Conservation (phyloP, 2,113 vertebrate genomes). For the Cervus canadensis region DNA sequence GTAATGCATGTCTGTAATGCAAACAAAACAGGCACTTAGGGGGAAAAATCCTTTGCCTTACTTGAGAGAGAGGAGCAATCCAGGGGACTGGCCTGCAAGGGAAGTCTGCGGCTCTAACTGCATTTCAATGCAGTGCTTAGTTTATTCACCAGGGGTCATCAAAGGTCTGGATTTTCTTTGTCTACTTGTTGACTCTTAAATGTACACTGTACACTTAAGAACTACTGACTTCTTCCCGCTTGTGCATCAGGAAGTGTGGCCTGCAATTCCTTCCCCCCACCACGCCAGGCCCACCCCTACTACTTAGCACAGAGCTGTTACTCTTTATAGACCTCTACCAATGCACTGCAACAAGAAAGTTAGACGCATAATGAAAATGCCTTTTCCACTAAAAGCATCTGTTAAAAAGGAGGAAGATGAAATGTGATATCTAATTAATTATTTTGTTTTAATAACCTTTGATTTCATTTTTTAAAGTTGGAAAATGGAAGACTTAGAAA, state of each 20-base stretch:
- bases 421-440: background rate
- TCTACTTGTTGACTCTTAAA: slow-evolving; percentile 74
- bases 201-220: slow-evolving; percentile 16
- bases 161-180: slow-evolving; percentile 87
- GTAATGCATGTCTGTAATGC: background rate
- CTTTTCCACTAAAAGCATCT: slow-evolving; percentile 16
- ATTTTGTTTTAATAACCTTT: background rate
- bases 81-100: background rate
- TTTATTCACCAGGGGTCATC: slow-evolving; percentile 91
- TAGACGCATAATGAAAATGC: background rate
- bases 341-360: background rate
- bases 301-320: background rate
- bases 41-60: background rate
- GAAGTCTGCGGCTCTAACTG: slow-evolving; percentile 26
- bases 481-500: background rate
- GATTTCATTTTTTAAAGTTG: background rate
- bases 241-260: background rate
- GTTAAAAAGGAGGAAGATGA: background rate
- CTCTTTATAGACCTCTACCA: slow-evolving; percentile 40
- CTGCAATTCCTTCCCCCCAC: background rate
- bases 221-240: slow-evolving; percentile 35
- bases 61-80: background rate
- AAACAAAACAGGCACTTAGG: background rate
- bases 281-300: background rate
- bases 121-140: slow-evolving; percentile 84